Percentiles rank a stretch among this genome's conserved stretches.
These are phyloP conservation scores for Nemotelus pantherinus DNA, from an alignment of 2,888 invertebrate species.

Conservation along the genomic window DNA sequence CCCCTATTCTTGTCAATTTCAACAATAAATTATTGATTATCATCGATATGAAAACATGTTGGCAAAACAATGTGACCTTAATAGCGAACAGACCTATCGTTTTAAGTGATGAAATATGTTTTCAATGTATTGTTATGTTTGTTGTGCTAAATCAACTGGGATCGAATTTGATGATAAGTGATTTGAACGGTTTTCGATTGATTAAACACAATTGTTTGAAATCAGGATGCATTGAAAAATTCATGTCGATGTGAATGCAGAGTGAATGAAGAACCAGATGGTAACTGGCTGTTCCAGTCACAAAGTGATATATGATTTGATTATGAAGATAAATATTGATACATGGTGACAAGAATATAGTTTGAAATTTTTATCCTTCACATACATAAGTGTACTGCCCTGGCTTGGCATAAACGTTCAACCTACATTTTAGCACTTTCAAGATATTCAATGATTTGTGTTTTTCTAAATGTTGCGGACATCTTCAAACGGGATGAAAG, in stretches of 20 bases:
- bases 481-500: too few species aligned
- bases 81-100: background rate
- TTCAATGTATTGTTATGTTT: too few species aligned
- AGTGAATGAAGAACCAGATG: too few species aligned
- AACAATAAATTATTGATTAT: constrained; percentile 49
- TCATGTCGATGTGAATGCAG: background rate
- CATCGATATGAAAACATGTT: constrained; percentile 49
- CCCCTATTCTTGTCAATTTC: too few species aligned
- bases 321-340: background rate
- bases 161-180: background rate
- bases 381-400: too few species aligned
- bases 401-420: too few species aligned
- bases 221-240: background rate
- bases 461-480: too few species aligned
- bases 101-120: background rate
- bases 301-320: background rate
- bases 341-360: background rate
- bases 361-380: too few species aligned
- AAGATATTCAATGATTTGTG: too few species aligned
- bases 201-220: constrained; percentile 23
- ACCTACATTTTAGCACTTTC: too few species aligned
- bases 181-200: constrained; percentile 36
- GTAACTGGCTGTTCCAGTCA: background rate
- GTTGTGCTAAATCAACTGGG: background rate
- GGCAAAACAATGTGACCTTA: constrained; percentile 47